Evolutionary conservation across 2,888 invertebrate genomes (phyloP).

Genomic region (Physocephala rufipes): DNA sequence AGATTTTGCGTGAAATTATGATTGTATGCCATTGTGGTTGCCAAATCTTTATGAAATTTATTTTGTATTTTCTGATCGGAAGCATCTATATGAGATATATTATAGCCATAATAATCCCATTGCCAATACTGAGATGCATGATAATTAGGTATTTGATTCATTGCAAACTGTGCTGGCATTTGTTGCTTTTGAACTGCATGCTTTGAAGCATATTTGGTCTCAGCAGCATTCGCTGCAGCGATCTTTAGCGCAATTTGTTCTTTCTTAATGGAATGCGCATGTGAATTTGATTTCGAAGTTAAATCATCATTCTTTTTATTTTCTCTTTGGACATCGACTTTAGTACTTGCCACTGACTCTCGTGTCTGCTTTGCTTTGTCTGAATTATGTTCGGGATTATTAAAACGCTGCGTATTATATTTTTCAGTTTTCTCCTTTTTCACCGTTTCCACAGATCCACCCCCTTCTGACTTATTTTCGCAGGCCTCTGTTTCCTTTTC

Average conservation of each 20-base stretch:
- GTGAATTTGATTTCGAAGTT: too few species aligned
- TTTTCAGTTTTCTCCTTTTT: too few species aligned
- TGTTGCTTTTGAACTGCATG: conserved; percentile 52
- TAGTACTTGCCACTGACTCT: conserved; percentile 4
- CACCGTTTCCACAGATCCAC: not conserved
- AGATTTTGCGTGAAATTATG: conserved; percentile 64
- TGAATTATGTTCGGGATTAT: not conserved
- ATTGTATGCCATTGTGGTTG: conserved; percentile 64
- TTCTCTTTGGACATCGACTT: not conserved
- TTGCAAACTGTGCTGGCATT: conserved; percentile 71
- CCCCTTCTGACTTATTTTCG: conserved; percentile 10
- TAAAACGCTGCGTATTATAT: not conserved
- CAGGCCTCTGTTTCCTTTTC: too few species aligned
- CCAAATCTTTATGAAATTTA: conserved; percentile 67
- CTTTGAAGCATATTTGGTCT: conserved; percentile 43
- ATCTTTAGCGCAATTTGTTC: conserved; percentile 38
- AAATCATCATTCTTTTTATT: not conserved
- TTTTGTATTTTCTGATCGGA: conserved; percentile 71
- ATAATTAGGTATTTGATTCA: conserved; percentile 76
- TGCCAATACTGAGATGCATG: conserved; percentile 75
- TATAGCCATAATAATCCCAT: conserved; percentile 72
- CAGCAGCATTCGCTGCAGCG: conserved; percentile 36
- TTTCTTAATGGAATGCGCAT: conserved; percentile 22
- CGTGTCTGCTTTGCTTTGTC: not conserved
- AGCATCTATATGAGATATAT: conserved; percentile 69